phyloP scores from a whole-genome alignment of 2,113 vertebrate species.

The Crotalus tigris region DNA sequence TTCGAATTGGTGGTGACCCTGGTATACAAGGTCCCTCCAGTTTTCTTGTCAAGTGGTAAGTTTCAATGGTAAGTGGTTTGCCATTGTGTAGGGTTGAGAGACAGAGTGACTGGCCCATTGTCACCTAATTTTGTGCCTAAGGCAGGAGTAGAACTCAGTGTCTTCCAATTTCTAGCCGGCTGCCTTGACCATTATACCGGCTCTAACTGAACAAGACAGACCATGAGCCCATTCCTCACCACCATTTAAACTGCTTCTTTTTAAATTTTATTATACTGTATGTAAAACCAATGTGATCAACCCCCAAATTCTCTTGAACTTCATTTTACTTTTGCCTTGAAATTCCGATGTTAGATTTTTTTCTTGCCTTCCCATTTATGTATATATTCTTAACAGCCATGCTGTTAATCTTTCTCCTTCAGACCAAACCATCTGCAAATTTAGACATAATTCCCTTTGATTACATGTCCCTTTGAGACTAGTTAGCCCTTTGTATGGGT shows the following conservation, averaged over 20 bases:
- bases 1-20: background rate
- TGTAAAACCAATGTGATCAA: background rate
- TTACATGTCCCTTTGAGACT: conserved; percentile 4
- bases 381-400: background rate
- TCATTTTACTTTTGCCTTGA: background rate
- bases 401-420: background rate
- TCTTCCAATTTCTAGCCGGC: background rate
- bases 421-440: background rate
- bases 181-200: background rate
- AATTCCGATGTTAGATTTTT: background rate
- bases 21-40: background rate
- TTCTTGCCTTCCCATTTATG: background rate
- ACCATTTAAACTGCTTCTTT: background rate
- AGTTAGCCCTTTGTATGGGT: conserved; percentile 9
- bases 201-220: background rate
- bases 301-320: background rate
- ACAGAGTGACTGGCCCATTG: background rate
- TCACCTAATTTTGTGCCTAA: background rate
- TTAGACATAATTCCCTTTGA: conserved; percentile 4
- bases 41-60: background rate
- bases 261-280: background rate
- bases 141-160: background rate
- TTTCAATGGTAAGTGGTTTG: background rate
- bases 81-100: background rate
- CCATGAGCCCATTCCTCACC: background rate